Evolutionary conservation across 2,113 vertebrate species (phyloP), one percentile per base, ranked within the genome.

Genomic region (Hemiprocne comata): DNA sequence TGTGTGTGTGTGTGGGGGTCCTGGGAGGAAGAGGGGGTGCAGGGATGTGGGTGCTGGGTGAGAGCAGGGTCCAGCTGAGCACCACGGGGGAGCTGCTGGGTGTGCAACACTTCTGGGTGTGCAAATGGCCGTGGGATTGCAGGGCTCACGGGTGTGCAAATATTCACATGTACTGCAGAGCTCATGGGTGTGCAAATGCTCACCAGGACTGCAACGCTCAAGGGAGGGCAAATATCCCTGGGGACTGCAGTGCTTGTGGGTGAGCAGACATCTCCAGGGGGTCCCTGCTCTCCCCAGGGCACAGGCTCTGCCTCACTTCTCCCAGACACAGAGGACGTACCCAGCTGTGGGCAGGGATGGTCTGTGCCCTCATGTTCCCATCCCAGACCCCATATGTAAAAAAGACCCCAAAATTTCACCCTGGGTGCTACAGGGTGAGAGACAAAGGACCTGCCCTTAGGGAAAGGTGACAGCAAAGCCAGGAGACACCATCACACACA

Each of bases 401-500:
- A 42, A 42, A 42, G 40, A 42, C 40, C 40, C 40, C 40, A 42
- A 42, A 42, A 42, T 42, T 10, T 10, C 40, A 10, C 2, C 9
- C 19, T 26, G 42, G 11, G 17, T 18, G 48, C 3, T 13, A 15
- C 4, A 46, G 58, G 76, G 29, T 36, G 48, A 67, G 48, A 67
- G 67, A 5, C 10, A n/a, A 36, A 69, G 4, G 33, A 5, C 21
- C 18, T 34, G 48, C 18, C 18, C 36, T 57, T 8, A n/a, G 53
- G 65, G 48, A 77, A 57, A 40, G 4, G 2, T 1, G 2, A 14
- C 0, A 1, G 60, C 54, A 29, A 33, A 18, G 10, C 61, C 38
- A 2, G 3, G 50, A 13, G 66, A 38, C 42, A n/a, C 17, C 8
- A 0, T 12, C 11, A 14, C 38, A 10, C 0, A 0, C 2, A 18